These are phyloP conservation scores for Penaeus vannamei DNA, from an alignment of 1,140 invertebrate genomes.

Conservation along the genomic window DNA sequence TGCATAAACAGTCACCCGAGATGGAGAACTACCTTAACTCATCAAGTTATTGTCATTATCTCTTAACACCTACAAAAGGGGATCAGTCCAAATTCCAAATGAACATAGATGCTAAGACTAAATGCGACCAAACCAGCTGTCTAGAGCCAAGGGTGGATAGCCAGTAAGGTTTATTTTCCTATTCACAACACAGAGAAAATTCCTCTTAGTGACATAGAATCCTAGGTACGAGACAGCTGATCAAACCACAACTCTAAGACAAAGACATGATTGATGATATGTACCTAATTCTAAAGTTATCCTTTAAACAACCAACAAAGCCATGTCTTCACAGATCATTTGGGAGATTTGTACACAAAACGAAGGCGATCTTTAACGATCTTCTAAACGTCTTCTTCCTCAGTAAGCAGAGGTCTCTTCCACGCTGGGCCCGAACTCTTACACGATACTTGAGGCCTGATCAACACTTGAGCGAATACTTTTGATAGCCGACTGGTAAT, in stretches of 20 bases:
- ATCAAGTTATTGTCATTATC: slow-evolving; percentile 61
- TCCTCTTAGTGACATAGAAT: slow-evolving; percentile 31
- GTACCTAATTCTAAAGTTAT: slow-evolving; percentile 65
- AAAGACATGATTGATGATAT: slow-evolving; percentile 65
- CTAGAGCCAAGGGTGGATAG: slow-evolving; percentile 4
- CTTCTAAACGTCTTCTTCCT: slow-evolving; percentile 40
- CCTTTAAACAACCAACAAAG: slow-evolving; percentile 66
- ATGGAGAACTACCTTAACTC: slow-evolving; percentile 49
- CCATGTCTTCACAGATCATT: slow-evolving; percentile 63
- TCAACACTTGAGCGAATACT: slow-evolving; percentile 57
- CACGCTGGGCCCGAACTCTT: slow-evolving; percentile 38
- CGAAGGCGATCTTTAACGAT: slow-evolving; percentile 61
- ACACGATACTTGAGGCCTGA: slow-evolving; percentile 43
- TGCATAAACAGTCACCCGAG: too few species aligned
- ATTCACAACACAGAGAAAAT: slow-evolving; percentile 38
- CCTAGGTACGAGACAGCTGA: slow-evolving; percentile 30
- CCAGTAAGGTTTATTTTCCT: slow-evolving; percentile 36
- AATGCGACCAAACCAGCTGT: slow-evolving; percentile 43
- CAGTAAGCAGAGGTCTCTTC: slow-evolving; percentile 44
- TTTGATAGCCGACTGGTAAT: slow-evolving; percentile 10
- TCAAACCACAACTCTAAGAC: slow-evolving; percentile 48
- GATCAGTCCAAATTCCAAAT: slow-evolving; percentile 61
- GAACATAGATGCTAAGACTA: slow-evolving; percentile 57
- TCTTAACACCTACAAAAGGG: slow-evolving; percentile 59
- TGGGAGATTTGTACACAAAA: slow-evolving; percentile 65